Evolutionary conservation across 2,888 invertebrate genomes (phyloP), one percentile per base, ranked within the genome.

Genomic region (Erebia palarica): DNA sequence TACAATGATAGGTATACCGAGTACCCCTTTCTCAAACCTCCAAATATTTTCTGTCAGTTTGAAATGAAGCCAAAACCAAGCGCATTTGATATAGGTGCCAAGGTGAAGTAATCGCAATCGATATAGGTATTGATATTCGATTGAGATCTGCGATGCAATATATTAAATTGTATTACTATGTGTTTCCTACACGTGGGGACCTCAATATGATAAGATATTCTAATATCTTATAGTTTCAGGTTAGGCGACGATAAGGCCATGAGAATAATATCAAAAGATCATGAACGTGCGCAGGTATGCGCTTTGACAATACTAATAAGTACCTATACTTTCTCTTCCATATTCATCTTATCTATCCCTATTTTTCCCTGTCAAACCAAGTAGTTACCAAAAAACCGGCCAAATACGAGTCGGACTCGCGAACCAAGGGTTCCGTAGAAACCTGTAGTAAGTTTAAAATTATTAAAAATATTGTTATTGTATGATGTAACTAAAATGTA

Each of bases 131-230:
- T 4, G n/a, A 11, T 64, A 51, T 27, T 13, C 60, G 18, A 10
- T 44, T 61, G n/a, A n/a, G n/a, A n/a, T 18, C 10, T 13, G 18
- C 60, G 42, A 49, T 49, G 47, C 61, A 18, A 64, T n/a, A 49
- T 51, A 14, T 3, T 65, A 65, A 36, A 42, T 55, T 53, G 36
- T 65, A 65, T 55, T 55, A 65, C 36, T 51, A 60, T 36, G 44
- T 49, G 53, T 21, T 18, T 57, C 44, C n/a, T 69, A 61, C 65
- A 71, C 60, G 67, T 65, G 69, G 64, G 64, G 73, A 71, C 73
- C 73, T 71, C 65, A 65, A 71, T 69, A 53, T 64, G 71, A 73
- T 73, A 66, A 70, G 68, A 73, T 70, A 65, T 68, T 47, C 27
- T 21, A 68, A 49, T 58, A 14, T 60, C 42, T 42, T 27, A 60